A percentile compares a stretch with the other conserved stretches of the same genome.
Evolutionary conservation across 2,113 vertebrate species (phyloP).

Genomic region (Hemichromis elongatus): DNA sequence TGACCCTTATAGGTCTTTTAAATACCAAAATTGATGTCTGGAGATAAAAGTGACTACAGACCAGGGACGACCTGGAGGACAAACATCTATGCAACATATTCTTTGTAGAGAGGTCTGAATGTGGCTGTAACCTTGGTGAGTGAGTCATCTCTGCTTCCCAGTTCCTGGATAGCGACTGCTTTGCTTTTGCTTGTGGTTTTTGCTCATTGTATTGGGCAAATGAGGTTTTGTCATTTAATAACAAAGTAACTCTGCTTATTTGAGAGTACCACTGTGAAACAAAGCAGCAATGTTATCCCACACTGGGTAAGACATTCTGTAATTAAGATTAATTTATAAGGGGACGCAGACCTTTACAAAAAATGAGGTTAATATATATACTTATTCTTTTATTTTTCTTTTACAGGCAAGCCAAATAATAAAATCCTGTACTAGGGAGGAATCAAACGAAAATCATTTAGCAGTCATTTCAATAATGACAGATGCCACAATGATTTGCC

Average conservation of each 20-base stretch:
- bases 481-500: not conserved
- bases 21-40: conserved; percentile 1
- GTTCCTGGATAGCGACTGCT: not conserved
- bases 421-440: not conserved
- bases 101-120: not conserved
- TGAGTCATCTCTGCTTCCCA: not conserved
- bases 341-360: not conserved
- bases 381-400: fast-evolving
- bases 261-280: not conserved
- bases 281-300: not conserved
- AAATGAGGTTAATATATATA: not conserved
- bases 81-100: not conserved
- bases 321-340: not conserved
- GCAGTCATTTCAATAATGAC: not conserved
- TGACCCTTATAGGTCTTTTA: not conserved
- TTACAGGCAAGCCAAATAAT: not conserved
- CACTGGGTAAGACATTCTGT: not conserved
- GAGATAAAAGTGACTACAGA: not conserved
- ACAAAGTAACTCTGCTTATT: not conserved
- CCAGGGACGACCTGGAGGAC: not conserved
- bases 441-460: not conserved
- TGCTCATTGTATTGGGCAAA: not conserved
- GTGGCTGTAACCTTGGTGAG: not conserved
- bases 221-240: not conserved
- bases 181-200: not conserved